Evolutionary conservation across 2,888 invertebrate genomes (phyloP).

Genomic region (Hirtodrosophila duncani): DNA sequence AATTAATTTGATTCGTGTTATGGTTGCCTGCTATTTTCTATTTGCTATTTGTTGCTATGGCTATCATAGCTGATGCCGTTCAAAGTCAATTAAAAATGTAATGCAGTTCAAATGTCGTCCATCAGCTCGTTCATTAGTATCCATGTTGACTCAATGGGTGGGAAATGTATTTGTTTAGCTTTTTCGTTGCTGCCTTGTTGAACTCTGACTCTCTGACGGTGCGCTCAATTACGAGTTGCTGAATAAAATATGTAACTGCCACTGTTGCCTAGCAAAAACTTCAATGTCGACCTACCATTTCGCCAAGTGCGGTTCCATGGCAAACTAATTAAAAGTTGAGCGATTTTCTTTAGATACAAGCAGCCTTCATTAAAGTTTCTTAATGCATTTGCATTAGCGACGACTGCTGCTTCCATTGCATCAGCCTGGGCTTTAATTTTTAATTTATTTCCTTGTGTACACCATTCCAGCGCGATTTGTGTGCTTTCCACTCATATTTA

Average conservation of each 20-base stretch:
- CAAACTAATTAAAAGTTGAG: conserved; percentile 70
- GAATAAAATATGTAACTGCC: conserved; percentile 24
- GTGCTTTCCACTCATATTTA: conserved; percentile 23
- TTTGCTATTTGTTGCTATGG: conserved; percentile 1
- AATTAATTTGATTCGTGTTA: conserved; percentile 56
- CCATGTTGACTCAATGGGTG: conserved; percentile 12
- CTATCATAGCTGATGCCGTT: conserved; percentile 21
- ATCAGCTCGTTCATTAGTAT: conserved; percentile 11
- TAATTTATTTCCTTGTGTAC: conserved; percentile 50
- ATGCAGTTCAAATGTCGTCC: conserved; percentile 28
- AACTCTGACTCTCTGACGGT: conserved; percentile 38
- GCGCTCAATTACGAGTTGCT: conserved; percentile 8
- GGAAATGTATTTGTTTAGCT: conserved; percentile 40
- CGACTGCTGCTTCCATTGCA: conserved; percentile 6
- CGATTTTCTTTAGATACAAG: conserved; percentile 55
- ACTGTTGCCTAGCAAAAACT: background rate
- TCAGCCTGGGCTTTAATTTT: conserved; percentile 53
- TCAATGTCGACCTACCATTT: background rate
- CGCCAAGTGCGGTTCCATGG: conserved; percentile 36
- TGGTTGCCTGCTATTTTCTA: conserved; percentile 8
- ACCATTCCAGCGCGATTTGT: conserved; percentile 29
- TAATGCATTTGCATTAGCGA: conserved; percentile 31
- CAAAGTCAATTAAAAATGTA: conserved; percentile 62
- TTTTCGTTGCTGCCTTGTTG: conserved; percentile 49
- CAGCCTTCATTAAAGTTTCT: conserved; percentile 53